phyloP scores from a whole-genome alignment of 2,113 vertebrate species.

The Phasianus colchicus region DNA sequence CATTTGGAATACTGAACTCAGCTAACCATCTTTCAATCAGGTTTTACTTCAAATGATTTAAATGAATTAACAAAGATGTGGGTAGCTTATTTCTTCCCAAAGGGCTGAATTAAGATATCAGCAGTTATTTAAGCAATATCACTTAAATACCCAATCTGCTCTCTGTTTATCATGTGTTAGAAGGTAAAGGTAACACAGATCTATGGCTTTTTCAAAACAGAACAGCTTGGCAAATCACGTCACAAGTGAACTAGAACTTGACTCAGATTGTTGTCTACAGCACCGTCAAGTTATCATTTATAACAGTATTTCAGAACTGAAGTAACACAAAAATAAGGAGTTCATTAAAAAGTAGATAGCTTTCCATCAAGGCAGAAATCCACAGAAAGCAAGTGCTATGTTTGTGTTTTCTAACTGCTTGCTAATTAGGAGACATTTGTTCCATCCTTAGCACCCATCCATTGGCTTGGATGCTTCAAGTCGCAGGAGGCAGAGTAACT shows the following conservation, averaged over 20 bases:
- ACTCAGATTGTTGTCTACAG: neutral
- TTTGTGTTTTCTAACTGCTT: neutral
- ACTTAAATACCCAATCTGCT: neutral
- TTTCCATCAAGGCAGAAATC: neutral
- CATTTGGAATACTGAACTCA: neutral
- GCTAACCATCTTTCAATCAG: neutral
- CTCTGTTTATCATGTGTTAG: neutral
- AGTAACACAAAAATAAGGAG: neutral
- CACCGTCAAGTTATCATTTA: neutral
- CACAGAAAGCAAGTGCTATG: fast-evolving
- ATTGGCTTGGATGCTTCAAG: neutral
- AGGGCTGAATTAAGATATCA: neutral
- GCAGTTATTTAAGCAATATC: neutral
- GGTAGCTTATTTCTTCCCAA: neutral
- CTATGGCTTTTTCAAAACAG: neutral
- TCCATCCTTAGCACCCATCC: neutral
- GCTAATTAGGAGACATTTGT: neutral
- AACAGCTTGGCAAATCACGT: neutral
- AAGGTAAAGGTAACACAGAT: neutral
- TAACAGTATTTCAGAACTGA: neutral
- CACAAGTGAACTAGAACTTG: neutral
- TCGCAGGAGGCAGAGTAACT: neutral
- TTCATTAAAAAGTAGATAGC: fast-evolving
- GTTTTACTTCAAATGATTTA: neutral
- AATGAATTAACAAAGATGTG: neutral